Evolutionary conservation across 2,888 invertebrate genomes (phyloP), one percentile per base, ranked within the genome.

Genomic region (Eupithecia subumbrata): DNA sequence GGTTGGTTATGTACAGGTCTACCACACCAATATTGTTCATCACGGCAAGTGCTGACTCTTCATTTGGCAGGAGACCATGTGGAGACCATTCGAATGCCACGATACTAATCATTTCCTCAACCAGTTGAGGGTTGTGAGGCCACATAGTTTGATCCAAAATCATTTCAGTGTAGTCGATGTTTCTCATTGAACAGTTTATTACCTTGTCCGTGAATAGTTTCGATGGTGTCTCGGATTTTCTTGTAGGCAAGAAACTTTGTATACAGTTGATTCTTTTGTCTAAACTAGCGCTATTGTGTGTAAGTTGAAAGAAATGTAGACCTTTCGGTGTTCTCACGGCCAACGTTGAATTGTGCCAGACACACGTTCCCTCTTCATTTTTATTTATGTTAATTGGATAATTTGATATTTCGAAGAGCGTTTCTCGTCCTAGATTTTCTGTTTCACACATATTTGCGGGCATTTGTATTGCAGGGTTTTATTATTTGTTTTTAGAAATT

Each of bases 11-110:
- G 79, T 85, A 89, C 16, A 95, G 76, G 63, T 91, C 88, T 0
- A 95, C 84, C 74, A 90, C 88, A 0, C 95, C 94, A 40, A 91
- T 84, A 81, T 90, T 93, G 71, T 91, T 94, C 34, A 95, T 78
- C 12, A 90, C 78, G 2, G 94, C 91, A 34, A 94, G 76, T 1
- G 88, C 78, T 75, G 85, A 83, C 52, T 86, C 82, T 45, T 86
- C 81, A 74, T 86, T 87, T 60, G 84, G 79, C 30, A 84, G 71
- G 1, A 90, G 83, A 76, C 86, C 84, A 16, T 67, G 52, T 2
- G 94, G 93, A 1, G 93, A 92, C 90, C 92, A 93, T 52, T 88
- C 83, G 63, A 86, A 86, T n/a, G 83, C 79, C 0, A 78, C 77
- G 1, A 91, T 79, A 72, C 84, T 85, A 0, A 87, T 84, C 86